phyloP scores from a whole-genome alignment of 2,888 invertebrate genomes.

The Gandaritis pyraliata region DNA sequence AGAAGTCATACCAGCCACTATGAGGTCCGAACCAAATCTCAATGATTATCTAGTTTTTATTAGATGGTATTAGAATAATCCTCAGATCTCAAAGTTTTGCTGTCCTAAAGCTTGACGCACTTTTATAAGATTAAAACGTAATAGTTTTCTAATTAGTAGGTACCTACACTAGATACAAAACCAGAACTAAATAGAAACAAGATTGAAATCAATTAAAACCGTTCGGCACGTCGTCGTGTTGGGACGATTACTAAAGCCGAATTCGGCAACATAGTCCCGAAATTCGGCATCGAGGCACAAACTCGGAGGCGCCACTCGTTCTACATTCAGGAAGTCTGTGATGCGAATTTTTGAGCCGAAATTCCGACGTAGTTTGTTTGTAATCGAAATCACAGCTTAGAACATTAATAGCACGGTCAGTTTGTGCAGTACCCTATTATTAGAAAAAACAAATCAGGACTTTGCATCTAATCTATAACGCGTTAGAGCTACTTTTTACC shows the following conservation, averaged over 20 bases:
- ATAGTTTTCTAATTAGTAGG: no score
- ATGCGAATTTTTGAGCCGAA: conserved; percentile 39
- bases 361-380: conserved; percentile 34
- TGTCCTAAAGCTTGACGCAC: no score
- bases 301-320: conserved; percentile 22
- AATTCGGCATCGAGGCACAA: conserved; percentile 33
- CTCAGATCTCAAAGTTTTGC: no score
- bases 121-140: no score
- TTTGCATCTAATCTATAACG: no score
- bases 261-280: conserved; percentile 25
- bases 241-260: conserved; percentile 30
- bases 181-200: conserved; percentile 3
- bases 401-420: not conserved
- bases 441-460: no score
- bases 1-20: no score
- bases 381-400: conserved; percentile 30
- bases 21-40: no score
- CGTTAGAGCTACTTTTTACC: no score
- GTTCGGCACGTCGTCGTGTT: conserved; percentile 12
- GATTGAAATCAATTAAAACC: conserved; percentile 21
- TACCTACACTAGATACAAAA: no score
- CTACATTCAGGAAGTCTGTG: conserved; percentile 36
- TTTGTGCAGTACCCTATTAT: not conserved
- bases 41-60: no score
- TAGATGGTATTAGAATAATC: no score